phyloP scores from a whole-genome alignment of 2,888 invertebrate genomes.

The Trissolcus japonicus region DNA sequence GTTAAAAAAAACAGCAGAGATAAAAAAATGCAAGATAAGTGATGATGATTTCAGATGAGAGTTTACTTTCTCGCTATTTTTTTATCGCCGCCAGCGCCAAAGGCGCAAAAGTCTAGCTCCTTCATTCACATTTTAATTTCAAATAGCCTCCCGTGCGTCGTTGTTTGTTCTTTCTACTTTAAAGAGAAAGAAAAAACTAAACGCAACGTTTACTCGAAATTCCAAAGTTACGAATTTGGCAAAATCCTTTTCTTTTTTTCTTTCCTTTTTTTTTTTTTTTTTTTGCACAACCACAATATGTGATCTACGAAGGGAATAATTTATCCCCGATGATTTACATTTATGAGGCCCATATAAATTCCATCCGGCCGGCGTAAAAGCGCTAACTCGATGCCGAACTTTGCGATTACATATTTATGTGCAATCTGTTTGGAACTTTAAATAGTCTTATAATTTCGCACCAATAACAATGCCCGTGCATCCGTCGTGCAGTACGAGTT shows the following conservation, averaged over 20 bases:
- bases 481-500: constrained; percentile 16
- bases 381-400: neutral
- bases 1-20: neutral
- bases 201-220: constrained; percentile 19
- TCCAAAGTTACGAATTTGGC: too few relatives aligned
- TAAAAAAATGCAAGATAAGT: constrained; percentile 22
- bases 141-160: constrained; percentile 43
- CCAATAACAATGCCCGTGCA: constrained; percentile 17
- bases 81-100: constrained; percentile 13
- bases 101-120: constrained; percentile 37
- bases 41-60: constrained; percentile 46
- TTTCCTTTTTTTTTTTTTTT: too few relatives aligned
- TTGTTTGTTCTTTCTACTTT: constrained; percentile 34
- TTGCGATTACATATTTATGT: constrained; percentile 15
- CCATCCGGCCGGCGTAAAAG: too few relatives aligned
- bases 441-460: constrained; percentile 19
- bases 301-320: too few relatives aligned
- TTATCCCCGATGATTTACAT: neutral
- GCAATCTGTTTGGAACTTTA: constrained; percentile 5
- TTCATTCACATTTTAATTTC: constrained; percentile 49
- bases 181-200: constrained; percentile 34
- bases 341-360: neutral
- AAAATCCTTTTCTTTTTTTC: too few relatives aligned
- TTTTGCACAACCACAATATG: too few relatives aligned
- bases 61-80: constrained; percentile 32